Evolutionary conservation across 2,888 invertebrate species (phyloP), one percentile per base, ranked within the genome.

Genomic region (Rhorus exstirpatorius): DNA sequence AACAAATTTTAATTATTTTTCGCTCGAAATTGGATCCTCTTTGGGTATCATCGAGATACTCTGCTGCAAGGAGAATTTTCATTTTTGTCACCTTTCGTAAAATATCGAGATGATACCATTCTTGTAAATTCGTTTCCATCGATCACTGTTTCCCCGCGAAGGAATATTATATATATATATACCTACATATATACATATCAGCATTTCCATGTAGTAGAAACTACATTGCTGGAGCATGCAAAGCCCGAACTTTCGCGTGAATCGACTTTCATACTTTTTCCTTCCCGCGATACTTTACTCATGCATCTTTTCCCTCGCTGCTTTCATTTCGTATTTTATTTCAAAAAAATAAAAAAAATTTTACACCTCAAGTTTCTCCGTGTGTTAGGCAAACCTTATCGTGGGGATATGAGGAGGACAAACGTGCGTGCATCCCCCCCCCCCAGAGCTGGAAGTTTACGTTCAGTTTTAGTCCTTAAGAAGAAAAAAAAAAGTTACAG

Each of bases 181-280:
- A n/a, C n/a, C n/a, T 4, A 4, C 8, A 58, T n/a, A 58, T 12
- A 31, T 58, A 58, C 8, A 58, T 17, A 35, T 17, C 14, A 8
- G n/a, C 14, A 35, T 14, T 58, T 26, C 58, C 14, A 58, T 58
- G 8, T 31, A 35, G 35, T 17, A 58, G 7, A 7, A 31, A 26
- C 19, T 49, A 58, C 31, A 58, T 12, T 6, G 21, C 35, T 14
- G 1, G 58, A n/a, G 14, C 7, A 35, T 24, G 53, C 53, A 67
- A 67, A 49, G 49, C 68, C 58, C 61, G 68, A 78, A 49, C n/a
- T 78, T 51, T 21, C 12, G 70, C 70, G 31, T 7, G 53, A 78
- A 70, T 63, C 71, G 38, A 78, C 65, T 65, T 38, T 78, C 35
- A 71, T 63, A 71, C 63, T 65, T 71, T 65, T 55, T 60, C 46